Evolutionary conservation across 53 echinoderm and acorn worm genomes (phyloP), one percentile per base, ranked within the genome.

Genomic region (Luidia sarsii): DNA sequence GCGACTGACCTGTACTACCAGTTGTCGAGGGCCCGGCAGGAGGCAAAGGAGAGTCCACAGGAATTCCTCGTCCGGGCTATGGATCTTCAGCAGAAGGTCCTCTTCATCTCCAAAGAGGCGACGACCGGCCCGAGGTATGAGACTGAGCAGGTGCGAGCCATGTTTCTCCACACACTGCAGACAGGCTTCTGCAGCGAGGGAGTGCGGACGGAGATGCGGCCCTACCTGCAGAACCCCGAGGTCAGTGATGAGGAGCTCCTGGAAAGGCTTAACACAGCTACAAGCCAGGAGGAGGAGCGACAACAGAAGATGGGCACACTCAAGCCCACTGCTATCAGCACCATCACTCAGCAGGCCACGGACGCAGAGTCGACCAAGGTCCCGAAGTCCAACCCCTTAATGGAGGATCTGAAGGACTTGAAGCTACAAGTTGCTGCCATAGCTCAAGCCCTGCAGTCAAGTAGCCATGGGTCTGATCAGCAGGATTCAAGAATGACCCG

Each of bases 11-110:
- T 81, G 5, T 88, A 67, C 19, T 59, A 85, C 5, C 71, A 91
- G 70, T 32, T 91, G 0, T 79, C 84, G 28, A 70, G 84, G 13
- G 81, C 91, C 4, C 33, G 27, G 0, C 87, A 91, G 46, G 57
- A 50, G 8, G 24, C 45, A 31, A 65, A 65, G 10, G 91, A 91
- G 50, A 62, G 79, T 14, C 35, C 70, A 2, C 87, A 87, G 14
- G 71, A 88, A 6, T 91, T 91, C 35, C 70, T 88, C 16, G 50
- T 87, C 8, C 25, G 88, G 25, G 54, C 74, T 13, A 79, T 91
- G 73, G 83, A 83, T 55, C 27, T 91, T 19, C 72, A 82, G 33
- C 87, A 91, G 60, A 82, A 82, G 71, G 70, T 82, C 16, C 6
- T 43, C 19, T 67, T 86, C 22, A 60, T 67, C 0, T 86, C 86